Conservation (phyloP, 2,888 invertebrate species). For the Drosophila subquinaria region DNA sequence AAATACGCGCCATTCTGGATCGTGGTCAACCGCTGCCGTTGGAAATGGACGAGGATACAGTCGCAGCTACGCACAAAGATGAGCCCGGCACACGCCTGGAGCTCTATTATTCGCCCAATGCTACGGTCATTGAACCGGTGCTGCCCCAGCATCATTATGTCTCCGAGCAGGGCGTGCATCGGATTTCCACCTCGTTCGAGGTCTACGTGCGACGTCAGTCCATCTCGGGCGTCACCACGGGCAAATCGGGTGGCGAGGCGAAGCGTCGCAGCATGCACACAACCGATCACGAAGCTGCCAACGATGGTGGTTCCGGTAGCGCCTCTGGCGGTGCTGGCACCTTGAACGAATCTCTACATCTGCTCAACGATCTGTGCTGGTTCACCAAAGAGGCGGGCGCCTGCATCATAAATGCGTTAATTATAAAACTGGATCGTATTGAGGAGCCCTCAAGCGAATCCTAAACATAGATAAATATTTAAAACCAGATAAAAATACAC, state of each 20-base stretch:
- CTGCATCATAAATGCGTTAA: constrained; percentile 84
- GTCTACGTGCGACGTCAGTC: constrained; percentile 85
- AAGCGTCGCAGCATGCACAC: constrained; percentile 57
- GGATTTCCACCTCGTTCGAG: constrained; percentile 85
- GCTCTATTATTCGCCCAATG: constrained; percentile 84
- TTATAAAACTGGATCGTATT: constrained; percentile 82
- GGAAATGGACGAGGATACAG: constrained; percentile 79
- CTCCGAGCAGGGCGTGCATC: constrained; percentile 81
- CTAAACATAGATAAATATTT: constrained; percentile 2
- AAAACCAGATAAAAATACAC: constrained; percentile 6
- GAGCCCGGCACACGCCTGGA: constrained; percentile 85
- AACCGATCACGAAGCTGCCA: constrained; percentile 39
- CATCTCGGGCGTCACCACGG: constrained; percentile 77
- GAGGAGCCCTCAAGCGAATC: constrained; percentile 54
- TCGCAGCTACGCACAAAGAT: constrained; percentile 82
- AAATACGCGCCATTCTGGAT: constrained; percentile 85
- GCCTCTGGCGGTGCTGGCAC: constrained; percentile 18
- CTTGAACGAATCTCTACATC: constrained; percentile 66
- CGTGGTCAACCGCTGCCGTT: constrained; percentile 85
- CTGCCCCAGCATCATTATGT: constrained; percentile 82
- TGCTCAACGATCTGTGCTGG: constrained; percentile 84
- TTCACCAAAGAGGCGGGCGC: constrained; percentile 86
- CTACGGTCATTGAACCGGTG: constrained; percentile 79
- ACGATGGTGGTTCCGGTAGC: constrained; percentile 18
- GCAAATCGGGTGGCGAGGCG: constrained; percentile 53